Conservation (phyloP, 2,113 vertebrate genomes). For the Oncorhynchus kisutch region DNA sequence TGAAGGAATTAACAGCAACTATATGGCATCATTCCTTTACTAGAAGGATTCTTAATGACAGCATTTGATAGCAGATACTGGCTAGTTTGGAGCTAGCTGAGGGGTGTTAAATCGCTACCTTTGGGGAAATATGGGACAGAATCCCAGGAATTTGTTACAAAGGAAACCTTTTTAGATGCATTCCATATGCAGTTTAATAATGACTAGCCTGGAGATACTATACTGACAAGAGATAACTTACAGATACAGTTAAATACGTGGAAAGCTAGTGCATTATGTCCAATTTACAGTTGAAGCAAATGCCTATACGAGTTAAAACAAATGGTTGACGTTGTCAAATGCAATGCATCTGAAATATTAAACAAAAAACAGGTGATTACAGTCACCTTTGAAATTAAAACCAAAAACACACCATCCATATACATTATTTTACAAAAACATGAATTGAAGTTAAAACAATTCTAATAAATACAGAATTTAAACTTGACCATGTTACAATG, state of each 20-base stretch:
- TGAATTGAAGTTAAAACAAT: constrained; percentile 81
- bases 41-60: constrained; percentile 53
- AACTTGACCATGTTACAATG: constrained; percentile 44
- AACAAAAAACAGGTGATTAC: constrained; percentile 76
- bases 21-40: constrained; percentile 34
- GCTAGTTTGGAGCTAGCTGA: background rate
- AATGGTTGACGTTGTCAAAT: constrained; percentile 13
- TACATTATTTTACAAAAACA: constrained; percentile 70
- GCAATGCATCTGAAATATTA: constrained; percentile 91
- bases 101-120: constrained; percentile 18
- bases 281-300: constrained; percentile 19
- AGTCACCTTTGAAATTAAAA: constrained; percentile 70
- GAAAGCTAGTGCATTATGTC: background rate
- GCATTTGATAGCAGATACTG: constrained; percentile 54
- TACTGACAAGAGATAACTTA: constrained; percentile 1
- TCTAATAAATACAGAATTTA: constrained; percentile 69
- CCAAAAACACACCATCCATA: constrained; percentile 74
- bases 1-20: constrained; percentile 27
- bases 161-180: constrained; percentile 64
- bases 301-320: background rate
- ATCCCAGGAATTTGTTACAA: constrained; percentile 49
- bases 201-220: constrained; percentile 5
- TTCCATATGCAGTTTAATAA: background rate
- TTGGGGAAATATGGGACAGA: constrained; percentile 36
- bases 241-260: constrained; percentile 8